Percentiles rank a stretch among this genome's conserved stretches.
Conservation (phyloP, 2,797 vertebrate species). For the Halcyon smyrnensis region DNA sequence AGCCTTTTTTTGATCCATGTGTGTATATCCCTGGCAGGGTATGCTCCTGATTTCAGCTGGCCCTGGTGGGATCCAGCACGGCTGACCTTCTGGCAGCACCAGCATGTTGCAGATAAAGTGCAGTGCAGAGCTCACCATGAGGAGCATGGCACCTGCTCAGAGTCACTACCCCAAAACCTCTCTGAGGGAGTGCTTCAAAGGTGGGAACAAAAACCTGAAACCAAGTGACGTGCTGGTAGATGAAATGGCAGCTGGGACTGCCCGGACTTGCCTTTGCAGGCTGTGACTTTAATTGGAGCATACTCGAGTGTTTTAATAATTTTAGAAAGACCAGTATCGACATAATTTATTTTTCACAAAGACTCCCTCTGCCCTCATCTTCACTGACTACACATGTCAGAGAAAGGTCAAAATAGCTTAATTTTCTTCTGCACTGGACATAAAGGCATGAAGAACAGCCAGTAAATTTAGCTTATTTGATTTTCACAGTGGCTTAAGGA, state of each 20-base stretch:
- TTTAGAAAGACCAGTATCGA: not conserved
- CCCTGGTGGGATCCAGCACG: not conserved
- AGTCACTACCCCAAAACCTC: not conserved
- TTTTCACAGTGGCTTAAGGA: not conserved
- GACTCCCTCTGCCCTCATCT: slow-evolving; percentile 31
- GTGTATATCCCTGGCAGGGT: not conserved
- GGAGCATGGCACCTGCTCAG: rapidly evolving
- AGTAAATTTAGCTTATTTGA: not conserved
- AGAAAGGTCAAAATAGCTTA: slow-evolving; percentile 49
- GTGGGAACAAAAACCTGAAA: not conserved
- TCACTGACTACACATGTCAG: not conserved
- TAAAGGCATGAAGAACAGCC: not conserved
- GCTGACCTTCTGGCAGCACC: not conserved
- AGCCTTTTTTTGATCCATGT: not conserved
- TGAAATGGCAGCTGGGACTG: not conserved
- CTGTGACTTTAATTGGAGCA: not conserved
- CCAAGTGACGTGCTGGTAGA: not conserved
- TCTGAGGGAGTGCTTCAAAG: not conserved
- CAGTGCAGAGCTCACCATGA: not conserved
- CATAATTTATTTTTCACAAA: not conserved
- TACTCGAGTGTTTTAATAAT: not conserved
- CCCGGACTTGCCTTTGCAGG: not conserved
- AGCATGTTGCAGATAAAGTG: not conserved
- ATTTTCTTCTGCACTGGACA: not conserved
- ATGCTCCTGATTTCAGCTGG: not conserved